Evolutionary conservation across 1,140 invertebrate genomes (phyloP), one percentile per base, ranked within the genome.

Genomic region (Adelges cooleyi): DNA sequence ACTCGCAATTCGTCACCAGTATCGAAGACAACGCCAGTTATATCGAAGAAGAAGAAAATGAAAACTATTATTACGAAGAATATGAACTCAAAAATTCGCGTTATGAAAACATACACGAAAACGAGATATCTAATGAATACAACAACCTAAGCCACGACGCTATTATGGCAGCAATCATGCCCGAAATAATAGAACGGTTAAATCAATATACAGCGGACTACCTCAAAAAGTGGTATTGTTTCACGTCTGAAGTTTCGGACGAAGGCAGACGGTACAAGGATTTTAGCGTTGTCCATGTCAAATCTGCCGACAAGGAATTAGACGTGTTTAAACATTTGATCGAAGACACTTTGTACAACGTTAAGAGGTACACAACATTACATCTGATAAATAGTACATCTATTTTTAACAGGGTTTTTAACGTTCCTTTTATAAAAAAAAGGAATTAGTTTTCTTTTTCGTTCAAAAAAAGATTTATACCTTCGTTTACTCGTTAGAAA

Each of bases 331-430:
- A n/a, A 62, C 8, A 3, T 8, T 48, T 48, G 6, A 23, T 46
- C 1, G 42, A 29, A 48, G 42, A 62, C 2, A 33, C 42, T 6
- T n/a, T 48, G 13, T 46, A 48, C 3, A 22, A 62, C n/a, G 4
- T 46, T 20, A 62, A 62, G 10, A 62, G 46, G 56, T 62, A 48
- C 44, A 6, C 29, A 33, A n/a, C n/a, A n/a, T n/a, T n/a, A n/a
- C n/a, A n/a, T n/a, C n/a, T n/a, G n/a, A n/a, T n/a, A n/a, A n/a
- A n/a, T n/a, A n/a, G n/a, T n/a, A n/a, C n/a, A n/a, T n/a, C n/a
- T n/a, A n/a, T n/a, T n/a, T n/a, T n/a, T n/a, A n/a, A n/a, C n/a
- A n/a, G n/a, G n/a, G n/a, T n/a, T n/a, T n/a, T n/a, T n/a, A n/a
- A n/a, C n/a, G n/a, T n/a, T n/a, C n/a, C n/a, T n/a, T n/a, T n/a